Base-by-base conservation (phyloP, 2,113 vertebrate genomes). In the Heptranchias perlo region DNA sequence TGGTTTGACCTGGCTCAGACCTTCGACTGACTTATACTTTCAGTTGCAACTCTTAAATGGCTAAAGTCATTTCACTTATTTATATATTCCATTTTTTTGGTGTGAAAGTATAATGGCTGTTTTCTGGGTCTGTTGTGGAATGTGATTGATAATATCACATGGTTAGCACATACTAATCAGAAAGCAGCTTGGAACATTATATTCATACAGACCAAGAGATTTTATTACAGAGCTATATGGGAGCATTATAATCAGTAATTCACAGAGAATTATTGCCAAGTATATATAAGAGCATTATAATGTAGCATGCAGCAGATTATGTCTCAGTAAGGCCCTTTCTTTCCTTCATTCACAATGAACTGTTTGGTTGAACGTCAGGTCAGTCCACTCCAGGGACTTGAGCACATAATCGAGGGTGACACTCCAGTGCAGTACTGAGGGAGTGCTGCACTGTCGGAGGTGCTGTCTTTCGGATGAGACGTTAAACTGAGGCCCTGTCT, bases 361-460 rank as follows among this genome's bases (percentile, higher is more conserved):
- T 54, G 84, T 31, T 28, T 87, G 84, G 84, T 87, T 87, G 84
- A 87, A 87, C n/a, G n/a, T n/a, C n/a, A n/a, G n/a, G n/a, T n/a
- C n/a, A n/a, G n/a, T n/a, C 21, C 76, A 44, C 44, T 82, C 76
- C 58, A 58, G 58, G 58, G 58, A 58, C 73, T 39, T 82, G n/a
- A 82, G 7, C 21, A 87, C 23, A 54, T 87, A 52, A 87, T 87
- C 25, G 28, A 31, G 18, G 49, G 0, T 87, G 84, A 82, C 44
- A 39, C 39, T 21, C 44, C 76, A 16, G n/a, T 39, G 44, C n/a
- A 82, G 76, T 18, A 44, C 21, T 21, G n/a, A 82, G 16, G 39
- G 25, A 35, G 1, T n/a, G 69, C 69, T 76, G 25, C 23, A 11
- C 31, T 76, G 31, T 76, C 28, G 21, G 31, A 18, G 76, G n/a